A percentile compares a stretch with the other conserved stretches of the same genome.
phyloP scores from a whole-genome alignment of 2,888 invertebrate genomes.

The Trachelus troglodyta region DNA sequence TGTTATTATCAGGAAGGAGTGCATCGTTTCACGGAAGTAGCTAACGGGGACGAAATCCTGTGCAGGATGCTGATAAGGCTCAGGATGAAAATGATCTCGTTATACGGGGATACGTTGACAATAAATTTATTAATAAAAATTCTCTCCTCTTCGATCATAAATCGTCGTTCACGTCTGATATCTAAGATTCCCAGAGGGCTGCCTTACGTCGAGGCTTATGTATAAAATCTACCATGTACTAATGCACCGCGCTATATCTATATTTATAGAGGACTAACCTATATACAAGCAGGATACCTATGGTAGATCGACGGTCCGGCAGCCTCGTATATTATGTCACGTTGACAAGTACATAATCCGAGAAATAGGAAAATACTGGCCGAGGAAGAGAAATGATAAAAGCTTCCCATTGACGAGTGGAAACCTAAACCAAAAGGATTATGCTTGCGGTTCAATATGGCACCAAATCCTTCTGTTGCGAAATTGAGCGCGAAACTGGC shows the following conservation, averaged over 20 bases:
- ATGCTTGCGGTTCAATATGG: neutral
- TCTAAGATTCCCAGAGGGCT: constrained; percentile 11
- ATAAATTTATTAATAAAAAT: constrained; percentile 23
- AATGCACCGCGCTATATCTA: neutral
- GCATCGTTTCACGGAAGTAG: neutral
- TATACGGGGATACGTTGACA: neutral
- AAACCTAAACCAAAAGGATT: neutral
- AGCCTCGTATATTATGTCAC: neutral
- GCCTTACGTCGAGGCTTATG: neutral
- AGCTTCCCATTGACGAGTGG: neutral
- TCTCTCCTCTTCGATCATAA: constrained; percentile 11
- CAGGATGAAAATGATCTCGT: constrained; percentile 4
- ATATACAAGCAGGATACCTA: neutral
- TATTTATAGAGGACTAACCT: neutral
- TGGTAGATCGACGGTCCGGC: neutral
- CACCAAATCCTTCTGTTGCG: neutral
- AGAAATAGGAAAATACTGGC: neutral
- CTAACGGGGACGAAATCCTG: neutral
- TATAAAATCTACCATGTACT: neutral
- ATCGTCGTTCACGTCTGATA: constrained; percentile 17
- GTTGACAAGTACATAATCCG: neutral
- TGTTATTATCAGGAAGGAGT: neutral
- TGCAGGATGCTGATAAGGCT: neutral
- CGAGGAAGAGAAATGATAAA: neutral
- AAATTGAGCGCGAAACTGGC: neutral